Evolutionary conservation across 2,113 vertebrate genomes (phyloP).

Genomic region (Leptobrachium ailaonicum): DNA sequence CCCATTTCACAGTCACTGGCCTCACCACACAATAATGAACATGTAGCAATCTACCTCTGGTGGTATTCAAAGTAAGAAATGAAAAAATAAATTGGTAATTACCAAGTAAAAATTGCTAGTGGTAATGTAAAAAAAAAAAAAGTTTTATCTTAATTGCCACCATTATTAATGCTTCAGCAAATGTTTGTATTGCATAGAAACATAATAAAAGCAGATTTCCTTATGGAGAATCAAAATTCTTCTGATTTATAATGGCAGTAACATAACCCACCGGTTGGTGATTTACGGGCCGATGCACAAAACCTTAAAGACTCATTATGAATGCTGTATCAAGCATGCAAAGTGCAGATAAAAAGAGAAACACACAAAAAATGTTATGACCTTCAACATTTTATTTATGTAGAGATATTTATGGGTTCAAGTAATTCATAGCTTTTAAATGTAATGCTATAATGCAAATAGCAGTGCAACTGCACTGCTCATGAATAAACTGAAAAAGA

Average conservation of each 20-base stretch:
- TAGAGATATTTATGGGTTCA: slow-evolving; percentile 62
- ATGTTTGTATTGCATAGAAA: neutral
- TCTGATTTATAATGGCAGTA: slow-evolving; percentile 32
- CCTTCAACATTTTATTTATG: slow-evolving; percentile 53
- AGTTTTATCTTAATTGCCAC: too few species aligned
- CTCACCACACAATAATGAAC: too few species aligned
- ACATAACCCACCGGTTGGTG: slow-evolving; percentile 27
- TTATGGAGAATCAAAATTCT: slow-evolving; percentile 23
- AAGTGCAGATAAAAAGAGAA: slow-evolving; percentile 51
- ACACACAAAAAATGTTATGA: slow-evolving; percentile 64
- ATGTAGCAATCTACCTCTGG: too few species aligned
- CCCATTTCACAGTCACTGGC: too few species aligned
- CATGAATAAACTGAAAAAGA: slow-evolving; percentile 71
- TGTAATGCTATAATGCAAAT: slow-evolving; percentile 66
- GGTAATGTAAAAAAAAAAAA: too few species aligned
- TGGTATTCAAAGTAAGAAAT: too few species aligned
- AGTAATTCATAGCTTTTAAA: slow-evolving; percentile 70
- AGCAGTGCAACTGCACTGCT: slow-evolving; percentile 57
- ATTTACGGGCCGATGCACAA: neutral
- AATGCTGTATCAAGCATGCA: slow-evolving; percentile 28
- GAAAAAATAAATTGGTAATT: too few species aligned
- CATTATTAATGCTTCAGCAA: too few species aligned
- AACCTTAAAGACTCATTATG: slow-evolving; percentile 50
- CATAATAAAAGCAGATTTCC: neutral
- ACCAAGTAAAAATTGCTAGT: too few species aligned